phyloP scores from a whole-genome alignment of 1,140 invertebrate species.

The Sitobion miscanthi region DNA sequence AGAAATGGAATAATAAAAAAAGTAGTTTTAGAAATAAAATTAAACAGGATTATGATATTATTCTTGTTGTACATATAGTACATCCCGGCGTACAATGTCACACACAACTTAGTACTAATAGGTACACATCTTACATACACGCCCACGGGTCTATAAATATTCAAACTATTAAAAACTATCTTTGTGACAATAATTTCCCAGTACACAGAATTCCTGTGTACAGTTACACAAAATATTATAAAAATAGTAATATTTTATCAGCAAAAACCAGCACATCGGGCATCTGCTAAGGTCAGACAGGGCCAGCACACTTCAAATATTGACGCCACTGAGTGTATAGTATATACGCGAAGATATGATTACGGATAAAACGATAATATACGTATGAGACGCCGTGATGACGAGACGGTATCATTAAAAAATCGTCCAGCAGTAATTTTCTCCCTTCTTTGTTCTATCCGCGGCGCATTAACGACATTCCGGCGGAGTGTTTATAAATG shows the following conservation, averaged over 20 bases:
- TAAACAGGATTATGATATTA: background rate
- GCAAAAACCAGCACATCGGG: background rate
- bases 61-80: background rate
- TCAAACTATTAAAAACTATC: background rate
- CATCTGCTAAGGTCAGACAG: background rate
- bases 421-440: background rate
- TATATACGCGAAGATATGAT: background rate
- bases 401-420: background rate
- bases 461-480: background rate
- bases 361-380: background rate
- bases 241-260: background rate
- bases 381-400: background rate
- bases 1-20: background rate
- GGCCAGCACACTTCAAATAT: background rate
- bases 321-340: background rate
- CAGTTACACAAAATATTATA: background rate
- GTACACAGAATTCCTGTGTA: background rate
- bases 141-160: background rate
- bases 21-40: background rate
- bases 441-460: background rate
- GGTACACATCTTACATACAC: background rate
- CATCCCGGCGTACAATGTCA: background rate
- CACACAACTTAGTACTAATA: background rate
- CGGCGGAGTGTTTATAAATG: background rate
- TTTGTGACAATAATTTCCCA: background rate